These are phyloP conservation scores for Holothuria leucospilota DNA, from an alignment of 53 echinoderm and acorn worm genomes.

Conservation along the genomic window DNA sequence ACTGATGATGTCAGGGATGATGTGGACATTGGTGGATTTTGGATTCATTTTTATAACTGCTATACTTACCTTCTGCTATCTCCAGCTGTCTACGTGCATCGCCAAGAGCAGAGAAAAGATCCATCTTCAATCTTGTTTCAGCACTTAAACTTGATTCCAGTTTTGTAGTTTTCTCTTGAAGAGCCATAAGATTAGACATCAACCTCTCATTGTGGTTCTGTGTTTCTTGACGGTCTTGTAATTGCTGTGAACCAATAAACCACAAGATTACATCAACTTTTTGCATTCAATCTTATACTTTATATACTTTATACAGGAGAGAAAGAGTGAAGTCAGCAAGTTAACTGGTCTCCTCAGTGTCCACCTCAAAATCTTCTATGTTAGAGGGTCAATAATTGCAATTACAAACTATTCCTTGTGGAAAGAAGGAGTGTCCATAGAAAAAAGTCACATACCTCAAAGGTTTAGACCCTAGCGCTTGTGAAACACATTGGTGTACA, in stretches of 20 bases:
- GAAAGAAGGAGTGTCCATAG: too few relatives aligned
- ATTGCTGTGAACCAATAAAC: slow-evolving; percentile 32
- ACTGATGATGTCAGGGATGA: too few relatives aligned
- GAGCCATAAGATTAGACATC: slow-evolving; percentile 93
- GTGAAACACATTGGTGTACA: too few relatives aligned
- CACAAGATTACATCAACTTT: neutral
- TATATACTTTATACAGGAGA: too few relatives aligned
- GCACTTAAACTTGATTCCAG: slow-evolving; percentile 97
- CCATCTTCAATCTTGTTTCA: slow-evolving; percentile 95
- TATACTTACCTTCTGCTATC: slow-evolving; percentile 78
- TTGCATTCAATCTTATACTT: neutral
- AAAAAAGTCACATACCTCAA: too few relatives aligned
- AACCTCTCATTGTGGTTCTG: slow-evolving; percentile 91
- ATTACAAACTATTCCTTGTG: too few relatives aligned
- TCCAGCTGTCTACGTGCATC: slow-evolving; percentile 94
- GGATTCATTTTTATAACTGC: too few relatives aligned
- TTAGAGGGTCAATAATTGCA: too few relatives aligned
- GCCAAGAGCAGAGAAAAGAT: slow-evolving; percentile 93
- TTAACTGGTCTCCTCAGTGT: too few relatives aligned
- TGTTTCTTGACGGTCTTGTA: slow-evolving; percentile 90
- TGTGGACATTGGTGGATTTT: too few relatives aligned
- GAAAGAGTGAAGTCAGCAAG: neutral
- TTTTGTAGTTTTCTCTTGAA: slow-evolving; percentile 92
- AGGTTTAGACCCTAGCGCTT: too few relatives aligned
- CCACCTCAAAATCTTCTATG: too few relatives aligned